A percentile compares a stretch with the other conserved stretches of the same genome.
phyloP scores from a whole-genome alignment of 92 coral and sea anemone genomes.

The Micromussa lordhowensis region DNA sequence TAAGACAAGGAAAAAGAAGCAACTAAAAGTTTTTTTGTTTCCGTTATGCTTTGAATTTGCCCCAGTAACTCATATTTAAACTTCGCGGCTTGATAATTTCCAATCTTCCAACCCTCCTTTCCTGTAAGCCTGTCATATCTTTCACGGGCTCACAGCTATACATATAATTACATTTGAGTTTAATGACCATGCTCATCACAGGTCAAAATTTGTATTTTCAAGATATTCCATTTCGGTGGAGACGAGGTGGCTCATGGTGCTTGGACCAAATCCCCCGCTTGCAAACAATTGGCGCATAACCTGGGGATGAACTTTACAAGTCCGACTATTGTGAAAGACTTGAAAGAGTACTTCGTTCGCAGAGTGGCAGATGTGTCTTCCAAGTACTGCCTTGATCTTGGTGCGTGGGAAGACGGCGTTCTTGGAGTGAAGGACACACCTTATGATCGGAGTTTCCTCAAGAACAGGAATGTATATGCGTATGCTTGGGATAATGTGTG shows the following conservation, averaged over 20 bases:
- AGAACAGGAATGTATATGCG: slow-evolving; percentile 83
- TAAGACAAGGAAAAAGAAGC: too few relatives aligned
- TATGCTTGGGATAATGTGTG: slow-evolving; percentile 99
- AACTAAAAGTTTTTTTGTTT: too few relatives aligned
- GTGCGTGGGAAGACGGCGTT: slow-evolving; percentile 97
- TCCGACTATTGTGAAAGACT: slow-evolving; percentile 84
- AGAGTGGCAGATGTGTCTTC: slow-evolving; percentile 82
- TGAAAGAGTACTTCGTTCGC: slow-evolving; percentile 91
- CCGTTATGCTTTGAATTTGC: too few relatives aligned
- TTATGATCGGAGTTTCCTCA: slow-evolving; percentile 75
- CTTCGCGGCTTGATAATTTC: too few relatives aligned
- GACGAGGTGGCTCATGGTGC: slow-evolving; percentile 98
- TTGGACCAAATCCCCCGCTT: slow-evolving; percentile 96
- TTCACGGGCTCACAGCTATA: too few relatives aligned
- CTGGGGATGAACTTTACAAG: slow-evolving; percentile 89
- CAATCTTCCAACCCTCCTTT: too few relatives aligned
- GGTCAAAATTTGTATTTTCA: neutral
- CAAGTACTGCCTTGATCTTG: slow-evolving; percentile 83
- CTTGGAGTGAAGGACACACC: slow-evolving; percentile 87
- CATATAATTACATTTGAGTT: too few relatives aligned
- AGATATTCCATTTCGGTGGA: slow-evolving; percentile 91
- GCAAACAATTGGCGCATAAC: slow-evolving; percentile 72
- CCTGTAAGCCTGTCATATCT: too few relatives aligned
- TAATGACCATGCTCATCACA: neutral
- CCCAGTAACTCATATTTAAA: too few relatives aligned